Evolutionary conservation across 2,797 vertebrate species (phyloP), one percentile per base, ranked within the genome.

Genomic region (Cirrhinus molitorella): DNA sequence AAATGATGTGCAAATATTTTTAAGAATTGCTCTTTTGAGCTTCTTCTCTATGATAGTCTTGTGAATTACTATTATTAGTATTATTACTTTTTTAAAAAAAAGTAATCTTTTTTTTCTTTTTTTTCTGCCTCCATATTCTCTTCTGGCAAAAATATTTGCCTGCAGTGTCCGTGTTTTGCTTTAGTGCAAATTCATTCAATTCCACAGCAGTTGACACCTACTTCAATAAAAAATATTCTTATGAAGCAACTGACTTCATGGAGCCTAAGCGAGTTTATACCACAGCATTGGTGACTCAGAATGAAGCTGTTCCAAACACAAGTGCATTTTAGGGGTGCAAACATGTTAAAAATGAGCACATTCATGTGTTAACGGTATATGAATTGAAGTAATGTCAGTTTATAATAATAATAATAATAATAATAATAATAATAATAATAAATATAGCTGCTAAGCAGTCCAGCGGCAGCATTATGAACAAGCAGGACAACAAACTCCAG

Each of bases 91-190:
- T 53, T 2, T 57, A 0, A 40, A 40, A 6, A 23, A 25, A 59
- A 13, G n/a, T n/a, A n/a, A n/a, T n/a, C n/a, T n/a, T 59, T 2
- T 59, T 13, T 25, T 59, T 1, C 16, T 53, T 49, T 8, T 19
- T 31, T 40, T 8, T 37, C 5, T 66, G 11, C 53, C 28, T 16
- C 4, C 6, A n/a, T 57, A 57, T 19, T 70, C 6, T n/a, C 17
- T 74, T 21, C 23, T 16, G n/a, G 8, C 7, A 45, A 5, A 73
- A 65, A 53, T 7, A 37, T 63, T 81, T 23, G 7, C 40, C 67
- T 49, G 55, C 23, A 63, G 49, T 80, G 68, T 74, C 57, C 13
- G 43, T 53, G 45, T 74, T 74, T 53, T 17, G 21, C 14, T 17
- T 17, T 23, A 19, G 5, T 74, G 45, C 66, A 28, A 43, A 21